A percentile compares a stretch with the other conserved stretches of the same genome.
phyloP scores from a whole-genome alignment of 2,888 invertebrate genomes.

The Drosophila leonis region DNA sequence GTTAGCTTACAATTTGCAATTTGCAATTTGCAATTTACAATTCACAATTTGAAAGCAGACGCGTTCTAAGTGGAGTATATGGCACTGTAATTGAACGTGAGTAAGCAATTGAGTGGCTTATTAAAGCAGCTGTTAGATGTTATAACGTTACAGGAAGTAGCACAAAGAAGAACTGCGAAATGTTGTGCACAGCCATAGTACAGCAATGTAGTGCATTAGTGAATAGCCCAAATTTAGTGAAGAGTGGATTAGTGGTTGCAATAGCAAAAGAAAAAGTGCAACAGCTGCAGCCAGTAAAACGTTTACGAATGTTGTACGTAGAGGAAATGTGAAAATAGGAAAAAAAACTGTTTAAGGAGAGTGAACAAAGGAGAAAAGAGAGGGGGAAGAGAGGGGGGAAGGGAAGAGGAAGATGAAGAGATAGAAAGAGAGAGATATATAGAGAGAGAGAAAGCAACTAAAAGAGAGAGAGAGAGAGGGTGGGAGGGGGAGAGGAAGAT shows the following conservation, averaged over 20 bases:
- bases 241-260: no score
- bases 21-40: conserved; percentile 12
- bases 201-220: no score
- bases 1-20: conserved; percentile 5
- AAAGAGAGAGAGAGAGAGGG: not conserved
- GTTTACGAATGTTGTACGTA: conserved; percentile 1
- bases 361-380: not conserved
- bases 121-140: conserved; percentile 17
- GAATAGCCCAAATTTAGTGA: no score
- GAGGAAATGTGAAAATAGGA: not conserved
- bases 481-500: not conserved
- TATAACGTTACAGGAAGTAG: not conserved
- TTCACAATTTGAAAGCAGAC: conserved; percentile 4
- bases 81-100: conserved; percentile 16
- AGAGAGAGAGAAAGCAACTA: not conserved
- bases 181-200: not conserved
- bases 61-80: conserved; percentile 10
- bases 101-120: not conserved
- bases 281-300: not conserved
- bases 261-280: no score
- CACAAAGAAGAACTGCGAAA: not conserved
- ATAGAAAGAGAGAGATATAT: not conserved
- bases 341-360: not conserved
- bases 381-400: no score
- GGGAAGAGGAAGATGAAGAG: not conserved